Evolutionary conservation across 2,113 vertebrate species (phyloP).

Genomic region (Oncorhynchus kisutch): DNA sequence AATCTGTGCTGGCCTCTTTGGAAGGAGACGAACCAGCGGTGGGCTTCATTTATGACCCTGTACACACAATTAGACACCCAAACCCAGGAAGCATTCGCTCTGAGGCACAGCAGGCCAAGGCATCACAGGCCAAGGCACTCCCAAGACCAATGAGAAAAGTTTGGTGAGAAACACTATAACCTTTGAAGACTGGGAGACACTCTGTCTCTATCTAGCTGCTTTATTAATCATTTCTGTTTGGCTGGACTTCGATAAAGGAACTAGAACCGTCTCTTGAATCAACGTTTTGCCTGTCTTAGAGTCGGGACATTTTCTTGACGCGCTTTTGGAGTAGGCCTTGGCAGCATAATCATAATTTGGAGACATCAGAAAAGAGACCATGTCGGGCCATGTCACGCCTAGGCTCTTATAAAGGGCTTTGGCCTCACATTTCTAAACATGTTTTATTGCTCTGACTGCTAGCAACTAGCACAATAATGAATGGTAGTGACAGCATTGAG

Average conservation of each 20-base stretch:
- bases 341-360: background rate
- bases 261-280: background rate
- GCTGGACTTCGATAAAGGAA: background rate
- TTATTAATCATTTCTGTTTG: background rate
- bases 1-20: background rate
- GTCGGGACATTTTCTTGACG: background rate
- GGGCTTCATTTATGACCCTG: background rate
- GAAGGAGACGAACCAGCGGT: background rate
- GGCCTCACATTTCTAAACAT: too few relatives aligned
- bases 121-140: conserved; percentile 10
- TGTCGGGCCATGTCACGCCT: background rate
- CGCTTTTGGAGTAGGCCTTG: background rate
- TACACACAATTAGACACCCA: conserved; percentile 13
- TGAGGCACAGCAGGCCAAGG: conserved; percentile 7
- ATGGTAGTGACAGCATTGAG: background rate
- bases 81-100: conserved; percentile 2
- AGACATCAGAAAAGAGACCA: background rate
- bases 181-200: conserved; percentile 2
- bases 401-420: background rate
- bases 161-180: conserved; percentile 13
- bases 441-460: background rate
- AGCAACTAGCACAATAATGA: background rate
- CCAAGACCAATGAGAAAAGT: conserved; percentile 7
- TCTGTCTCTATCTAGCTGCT: background rate
- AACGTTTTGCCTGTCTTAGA: background rate